Conservation (phyloP, 2,888 invertebrate genomes). For the Cetonia aurata region DNA sequence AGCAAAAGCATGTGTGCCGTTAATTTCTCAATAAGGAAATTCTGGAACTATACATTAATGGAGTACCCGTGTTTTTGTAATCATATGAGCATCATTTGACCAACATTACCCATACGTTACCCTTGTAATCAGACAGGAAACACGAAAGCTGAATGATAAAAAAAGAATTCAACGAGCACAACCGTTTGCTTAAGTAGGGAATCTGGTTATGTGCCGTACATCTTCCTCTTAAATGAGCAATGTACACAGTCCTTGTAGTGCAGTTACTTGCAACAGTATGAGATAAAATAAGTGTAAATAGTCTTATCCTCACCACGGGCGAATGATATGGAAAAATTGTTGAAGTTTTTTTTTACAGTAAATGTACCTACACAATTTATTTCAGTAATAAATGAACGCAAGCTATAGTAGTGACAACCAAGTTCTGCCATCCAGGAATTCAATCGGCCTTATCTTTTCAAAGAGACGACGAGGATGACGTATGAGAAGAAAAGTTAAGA, state of each 20-base stretch:
- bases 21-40: no score
- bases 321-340: slow-evolving; percentile 1
- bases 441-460: background rate
- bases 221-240: background rate
- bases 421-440: slow-evolving; percentile 2
- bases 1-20: no score
- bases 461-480: no score
- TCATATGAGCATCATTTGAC: slow-evolving; percentile 11
- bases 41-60: slow-evolving; percentile 20
- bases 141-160: slow-evolving; percentile 1
- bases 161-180: slow-evolving; percentile 2
- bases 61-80: slow-evolving; percentile 20
- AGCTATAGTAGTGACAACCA: slow-evolving; percentile 18
- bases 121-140: slow-evolving; percentile 21
- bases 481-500: no score
- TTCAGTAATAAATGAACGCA: slow-evolving; percentile 32
- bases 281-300: slow-evolving; percentile 18
- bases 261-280: slow-evolving; percentile 24
- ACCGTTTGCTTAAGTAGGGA: slow-evolving; percentile 19
- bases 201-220: slow-evolving; percentile 11
- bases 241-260: slow-evolving; percentile 3
- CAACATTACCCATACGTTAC: slow-evolving; percentile 15
- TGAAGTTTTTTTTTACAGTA: background rate
- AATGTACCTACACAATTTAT: slow-evolving; percentile 21
- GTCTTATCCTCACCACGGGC: slow-evolving; percentile 25